Conservation (phyloP, 1,140 invertebrate genomes). For the Propsilocerus akamusi region DNA sequence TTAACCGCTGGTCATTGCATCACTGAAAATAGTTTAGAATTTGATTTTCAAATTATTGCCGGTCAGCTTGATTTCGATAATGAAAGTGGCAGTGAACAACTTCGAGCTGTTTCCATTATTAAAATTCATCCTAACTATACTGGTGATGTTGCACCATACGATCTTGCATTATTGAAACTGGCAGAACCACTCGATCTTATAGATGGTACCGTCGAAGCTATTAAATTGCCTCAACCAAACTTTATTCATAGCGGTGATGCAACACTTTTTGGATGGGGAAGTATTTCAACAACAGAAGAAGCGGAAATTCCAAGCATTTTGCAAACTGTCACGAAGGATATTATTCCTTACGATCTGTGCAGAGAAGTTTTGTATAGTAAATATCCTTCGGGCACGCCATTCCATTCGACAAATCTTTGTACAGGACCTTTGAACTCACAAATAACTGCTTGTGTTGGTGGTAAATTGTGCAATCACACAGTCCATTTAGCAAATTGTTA, state of each 20-base stretch:
- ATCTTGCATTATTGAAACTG: conserved; percentile 29
- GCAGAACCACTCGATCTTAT: conserved; percentile 18
- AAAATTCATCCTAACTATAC: conserved; percentile 16
- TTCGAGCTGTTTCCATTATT: conserved; percentile 14
- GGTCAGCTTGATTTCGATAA: conserved; percentile 16
- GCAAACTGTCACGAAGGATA: conserved; percentile 25
- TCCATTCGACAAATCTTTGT: conserved; percentile 27
- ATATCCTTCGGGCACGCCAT: conserved; percentile 19
- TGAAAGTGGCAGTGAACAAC: conserved; percentile 15
- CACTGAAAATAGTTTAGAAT: conserved; percentile 14
- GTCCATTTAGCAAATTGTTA: too few relatives aligned
- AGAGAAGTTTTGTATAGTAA: conserved; percentile 17
- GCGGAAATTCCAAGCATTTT: conserved; percentile 20
- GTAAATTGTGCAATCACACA: too few relatives aligned
- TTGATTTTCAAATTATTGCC: conserved; percentile 14
- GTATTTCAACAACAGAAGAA: conserved; percentile 20
- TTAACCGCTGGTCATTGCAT: conserved; percentile 25
- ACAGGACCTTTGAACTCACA: conserved; percentile 28
- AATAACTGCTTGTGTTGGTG: conserved; percentile 26
- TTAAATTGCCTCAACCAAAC: conserved; percentile 22
- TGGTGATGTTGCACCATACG: conserved; percentile 26
- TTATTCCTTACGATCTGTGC: conserved; percentile 23
- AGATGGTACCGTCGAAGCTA: conserved; percentile 21
- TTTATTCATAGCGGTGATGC: conserved; percentile 24
- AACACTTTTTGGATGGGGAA: conserved; percentile 27